Conservation (phyloP, 2,888 invertebrate genomes). For the Xanthia icteritia region DNA sequence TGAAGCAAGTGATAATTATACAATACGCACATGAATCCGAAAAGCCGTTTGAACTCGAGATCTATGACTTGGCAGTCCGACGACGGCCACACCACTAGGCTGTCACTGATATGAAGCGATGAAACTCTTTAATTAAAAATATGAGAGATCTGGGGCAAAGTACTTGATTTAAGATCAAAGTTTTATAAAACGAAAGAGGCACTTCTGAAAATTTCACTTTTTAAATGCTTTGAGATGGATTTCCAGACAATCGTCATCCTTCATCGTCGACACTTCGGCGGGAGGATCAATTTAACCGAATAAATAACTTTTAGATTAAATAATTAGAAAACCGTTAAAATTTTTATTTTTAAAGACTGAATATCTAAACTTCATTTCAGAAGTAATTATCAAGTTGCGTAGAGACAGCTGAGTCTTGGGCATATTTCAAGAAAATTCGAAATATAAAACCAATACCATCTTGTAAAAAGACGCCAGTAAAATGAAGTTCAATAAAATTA, state of each 20-base stretch:
- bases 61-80: too few relatives aligned
- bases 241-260: constrained; percentile 6
- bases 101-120: background rate
- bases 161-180: constrained; percentile 11
- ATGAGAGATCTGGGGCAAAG: constrained; percentile 4
- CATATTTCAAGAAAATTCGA: constrained; percentile 14
- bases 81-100: too few relatives aligned
- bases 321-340: constrained; percentile 34
- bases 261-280: background rate
- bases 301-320: constrained; percentile 27
- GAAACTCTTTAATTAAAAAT: constrained; percentile 20
- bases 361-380: constrained; percentile 32
- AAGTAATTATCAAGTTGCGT: constrained; percentile 23
- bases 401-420: background rate
- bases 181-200: background rate
- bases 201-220: background rate
- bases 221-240: constrained; percentile 11
- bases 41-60: too few relatives aligned
- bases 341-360: background rate
- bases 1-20: too few relatives aligned
- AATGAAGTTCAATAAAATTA: constrained; percentile 44
- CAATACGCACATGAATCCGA: too few relatives aligned
- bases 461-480: constrained; percentile 18
- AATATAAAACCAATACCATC: constrained; percentile 32
- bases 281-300: constrained; percentile 31